Conservation (phyloP, 2,888 invertebrate genomes). For the Bruchidius siliquastri region DNA sequence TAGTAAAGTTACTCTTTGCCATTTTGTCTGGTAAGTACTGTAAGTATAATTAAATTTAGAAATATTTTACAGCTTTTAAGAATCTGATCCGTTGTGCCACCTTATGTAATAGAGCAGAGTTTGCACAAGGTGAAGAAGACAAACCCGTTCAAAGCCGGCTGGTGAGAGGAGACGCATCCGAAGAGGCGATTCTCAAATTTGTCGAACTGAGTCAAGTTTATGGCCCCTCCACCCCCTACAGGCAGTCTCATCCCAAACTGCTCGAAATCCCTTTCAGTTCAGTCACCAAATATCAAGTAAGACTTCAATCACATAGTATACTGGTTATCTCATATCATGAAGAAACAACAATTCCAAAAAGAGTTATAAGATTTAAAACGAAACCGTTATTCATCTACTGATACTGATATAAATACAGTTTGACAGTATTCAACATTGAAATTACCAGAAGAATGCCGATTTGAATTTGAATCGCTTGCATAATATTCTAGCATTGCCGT, state of each 20-base stretch:
- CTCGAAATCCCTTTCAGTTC: slow-evolving; percentile 67
- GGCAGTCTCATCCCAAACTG: slow-evolving; percentile 53
- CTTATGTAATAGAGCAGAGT: slow-evolving; percentile 71
- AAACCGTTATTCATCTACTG: too few relatives aligned
- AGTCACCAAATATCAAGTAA: slow-evolving; percentile 62
- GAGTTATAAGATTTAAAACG: too few relatives aligned
- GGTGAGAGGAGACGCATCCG: slow-evolving; percentile 66
- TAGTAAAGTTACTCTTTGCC: too few relatives aligned
- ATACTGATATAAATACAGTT: too few relatives aligned
- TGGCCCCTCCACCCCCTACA: slow-evolving; percentile 32
- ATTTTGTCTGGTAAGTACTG: too few relatives aligned
- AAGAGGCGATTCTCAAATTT: slow-evolving; percentile 64
- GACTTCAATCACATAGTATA: not conserved
- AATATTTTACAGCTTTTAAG: slow-evolving; percentile 30
- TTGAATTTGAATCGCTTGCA: too few relatives aligned
- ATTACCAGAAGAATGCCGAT: too few relatives aligned
- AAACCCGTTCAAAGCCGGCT: slow-evolving; percentile 52
- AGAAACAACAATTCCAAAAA: too few relatives aligned
- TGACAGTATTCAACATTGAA: too few relatives aligned
- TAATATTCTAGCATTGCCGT: too few relatives aligned
- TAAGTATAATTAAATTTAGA: not conserved
- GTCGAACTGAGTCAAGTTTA: slow-evolving; percentile 53
- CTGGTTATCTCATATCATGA: slow-evolving; percentile 6
- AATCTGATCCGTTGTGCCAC: slow-evolving; percentile 51
- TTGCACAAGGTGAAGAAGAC: slow-evolving; percentile 42